Base-by-base conservation (phyloP, 2,888 invertebrate genomes). In the Nymphalis urticae region DNA sequence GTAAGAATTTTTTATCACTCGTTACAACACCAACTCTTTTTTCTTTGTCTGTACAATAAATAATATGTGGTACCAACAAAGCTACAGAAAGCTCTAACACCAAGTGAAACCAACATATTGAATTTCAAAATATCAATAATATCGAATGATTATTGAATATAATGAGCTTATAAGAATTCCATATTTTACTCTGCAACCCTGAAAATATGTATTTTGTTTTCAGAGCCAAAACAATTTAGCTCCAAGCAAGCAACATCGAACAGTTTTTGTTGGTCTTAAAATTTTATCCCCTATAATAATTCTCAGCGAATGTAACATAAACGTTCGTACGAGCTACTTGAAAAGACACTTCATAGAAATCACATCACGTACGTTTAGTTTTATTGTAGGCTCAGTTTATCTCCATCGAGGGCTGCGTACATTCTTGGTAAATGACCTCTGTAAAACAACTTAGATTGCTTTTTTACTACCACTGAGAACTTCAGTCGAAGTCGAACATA, bases 371-470 rank as follows among this genome's bases (percentile, higher is more conserved):
- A 64, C 68, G 60, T 62, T 68, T 65, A 71, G 70, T 71, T 73
- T 72, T 70, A 72, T 63, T 66, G 70, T 68, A 66, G 63, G 65
- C 60, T 64, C 69, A 72, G 65, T 72, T 69, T 71, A 71, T 74
- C 66, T 72, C 67, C 64, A 68, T 73, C 68, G 68, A 73, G 58
- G 70, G 62, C 58, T 68, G 63, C 65, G 59, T 68, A 62, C 69
- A 68, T 71, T 68, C 62, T 53, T 70, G 62, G 69, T 66, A 66
- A 71, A 69, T 69, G 69, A 69, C 65, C 68, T 66, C 58, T 60
- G 68, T 75, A 65, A 75, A 75, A 67, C 64, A 72, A 75, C 68
- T 69, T 71, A 50, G 66, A 73, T 73, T 64, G 65, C 70, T 71
- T 69, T 74, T 74, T 73, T 75, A 71, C 62, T 72, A 62, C 47